A percentile compares a stretch with the other conserved stretches of the same genome.
Evolutionary conservation across 1,140 invertebrate genomes (phyloP).

Genomic region (Bombyx mandarina): DNA sequence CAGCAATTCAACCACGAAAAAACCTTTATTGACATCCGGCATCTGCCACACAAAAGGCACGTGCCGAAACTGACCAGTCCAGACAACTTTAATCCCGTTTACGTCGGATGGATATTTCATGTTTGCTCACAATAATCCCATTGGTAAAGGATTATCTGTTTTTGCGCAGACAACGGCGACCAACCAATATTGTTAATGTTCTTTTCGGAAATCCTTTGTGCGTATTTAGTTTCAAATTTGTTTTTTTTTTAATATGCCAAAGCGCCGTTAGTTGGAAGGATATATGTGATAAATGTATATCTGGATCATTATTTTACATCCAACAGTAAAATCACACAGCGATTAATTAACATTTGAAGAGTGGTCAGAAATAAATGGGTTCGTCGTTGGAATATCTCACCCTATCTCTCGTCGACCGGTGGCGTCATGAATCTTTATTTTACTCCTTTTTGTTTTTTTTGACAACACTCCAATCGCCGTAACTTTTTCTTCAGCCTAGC

Average conservation of each 20-base stretch:
- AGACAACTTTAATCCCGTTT: conserved; percentile 40
- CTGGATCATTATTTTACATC: too few relatives aligned
- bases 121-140: conserved; percentile 45
- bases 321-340: too few relatives aligned
- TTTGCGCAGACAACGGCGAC: conserved; percentile 1
- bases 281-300: not conserved
- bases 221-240: not conserved
- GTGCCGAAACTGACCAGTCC: conserved; percentile 24
- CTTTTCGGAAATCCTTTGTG: not conserved
- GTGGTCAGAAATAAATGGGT: too few relatives aligned
- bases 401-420: too few relatives aligned
- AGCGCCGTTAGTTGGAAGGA: not conserved
- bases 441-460: too few relatives aligned
- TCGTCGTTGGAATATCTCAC: too few relatives aligned
- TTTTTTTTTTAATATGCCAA: not conserved
- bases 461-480: too few relatives aligned
- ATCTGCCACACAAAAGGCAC: conserved; percentile 22
- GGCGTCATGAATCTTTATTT: too few relatives aligned
- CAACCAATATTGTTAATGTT: not conserved
- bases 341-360: too few relatives aligned
- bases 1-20: too few relatives aligned
- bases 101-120: conserved; percentile 42
- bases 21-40: conserved; percentile 4
- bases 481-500: too few relatives aligned
- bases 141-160: conserved; percentile 44